Conservation (phyloP, 2,797 vertebrate genomes). For the Arrhamphus sclerolepis region DNA sequence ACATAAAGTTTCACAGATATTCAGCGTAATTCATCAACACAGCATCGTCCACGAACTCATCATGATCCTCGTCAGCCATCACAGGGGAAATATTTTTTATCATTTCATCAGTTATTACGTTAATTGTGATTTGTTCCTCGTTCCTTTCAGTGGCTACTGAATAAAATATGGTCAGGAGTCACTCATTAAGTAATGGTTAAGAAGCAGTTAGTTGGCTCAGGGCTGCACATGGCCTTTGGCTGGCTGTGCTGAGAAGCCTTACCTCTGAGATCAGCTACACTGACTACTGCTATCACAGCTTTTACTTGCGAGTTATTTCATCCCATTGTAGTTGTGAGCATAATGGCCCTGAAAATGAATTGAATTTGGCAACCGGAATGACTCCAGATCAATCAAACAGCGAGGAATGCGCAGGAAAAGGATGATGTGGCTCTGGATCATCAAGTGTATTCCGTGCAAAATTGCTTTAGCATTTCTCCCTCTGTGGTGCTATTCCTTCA, state of each 20-base stretch:
- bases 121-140: not conserved
- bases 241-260: no score
- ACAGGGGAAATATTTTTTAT: not conserved
- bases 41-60: not conserved
- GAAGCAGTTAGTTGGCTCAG: not conserved
- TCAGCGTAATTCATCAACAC: not conserved
- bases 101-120: not conserved
- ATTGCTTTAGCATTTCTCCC: not conserved
- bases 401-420: not conserved
- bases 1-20: constrained; percentile 1
- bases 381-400: constrained; percentile 15
- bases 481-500: not conserved
- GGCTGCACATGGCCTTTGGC: not conserved
- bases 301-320: not conserved
- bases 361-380: not conserved
- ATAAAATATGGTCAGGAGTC: not conserved
- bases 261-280: no score
- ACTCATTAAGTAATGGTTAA: not conserved
- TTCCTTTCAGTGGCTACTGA: not conserved
- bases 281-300: not conserved
- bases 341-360: not conserved
- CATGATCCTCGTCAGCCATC: not conserved
- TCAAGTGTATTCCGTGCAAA: constrained; percentile 6
- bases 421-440: not conserved
- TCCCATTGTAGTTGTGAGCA: not conserved